Conservation (phyloP, 1,140 invertebrate species). For the Armadillidium nasatum region DNA sequence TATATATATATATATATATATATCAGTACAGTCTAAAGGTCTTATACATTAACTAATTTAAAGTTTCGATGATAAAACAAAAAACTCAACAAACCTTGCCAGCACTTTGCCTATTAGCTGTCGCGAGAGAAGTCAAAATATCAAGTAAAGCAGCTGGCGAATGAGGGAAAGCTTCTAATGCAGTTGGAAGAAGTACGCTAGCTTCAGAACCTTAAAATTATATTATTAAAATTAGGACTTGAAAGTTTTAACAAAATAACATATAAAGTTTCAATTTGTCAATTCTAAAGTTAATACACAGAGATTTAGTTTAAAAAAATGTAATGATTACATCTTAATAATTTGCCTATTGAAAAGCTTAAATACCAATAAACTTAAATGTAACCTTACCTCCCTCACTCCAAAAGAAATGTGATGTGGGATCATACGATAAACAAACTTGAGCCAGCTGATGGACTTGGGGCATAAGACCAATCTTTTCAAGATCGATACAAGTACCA, state of each 20-base stretch:
- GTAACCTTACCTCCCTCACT: constrained; percentile 36
- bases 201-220: background rate
- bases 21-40: too few relatives aligned
- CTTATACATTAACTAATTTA: too few relatives aligned
- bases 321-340: too few relatives aligned
- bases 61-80: too few relatives aligned
- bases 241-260: too few relatives aligned
- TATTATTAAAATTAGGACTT: too few relatives aligned
- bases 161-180: background rate
- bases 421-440: constrained; percentile 29
- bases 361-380: too few relatives aligned
- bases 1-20: too few relatives aligned
- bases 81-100: background rate
- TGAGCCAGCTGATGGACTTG: constrained; percentile 34
- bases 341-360: too few relatives aligned
- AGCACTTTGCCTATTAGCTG: background rate
- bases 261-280: too few relatives aligned
- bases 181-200: background rate
- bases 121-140: background rate
- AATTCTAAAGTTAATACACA: too few relatives aligned
- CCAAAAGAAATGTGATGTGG: constrained; percentile 41
- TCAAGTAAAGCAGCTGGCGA: background rate
- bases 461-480: constrained; percentile 20
- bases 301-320: too few relatives aligned
- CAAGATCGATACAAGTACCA: constrained; percentile 24